Percentiles rank a stretch among this genome's conserved stretches.
phyloP scores from a whole-genome alignment of 2,797 vertebrate genomes.

The Dermochelys coriacea region DNA sequence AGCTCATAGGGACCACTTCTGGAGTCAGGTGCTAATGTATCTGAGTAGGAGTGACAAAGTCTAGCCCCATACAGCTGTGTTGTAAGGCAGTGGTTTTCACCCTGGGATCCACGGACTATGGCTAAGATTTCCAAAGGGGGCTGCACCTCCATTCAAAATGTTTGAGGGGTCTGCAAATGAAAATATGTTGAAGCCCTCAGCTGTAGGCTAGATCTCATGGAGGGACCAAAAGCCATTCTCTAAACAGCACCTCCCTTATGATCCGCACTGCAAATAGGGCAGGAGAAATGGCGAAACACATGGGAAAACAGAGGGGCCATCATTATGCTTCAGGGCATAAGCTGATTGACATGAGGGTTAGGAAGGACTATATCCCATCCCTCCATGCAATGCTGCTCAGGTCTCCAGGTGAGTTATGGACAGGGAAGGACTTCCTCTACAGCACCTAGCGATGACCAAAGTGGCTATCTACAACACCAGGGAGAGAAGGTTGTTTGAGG shows the following conservation, averaged over 20 bases:
- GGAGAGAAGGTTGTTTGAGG: too few species aligned
- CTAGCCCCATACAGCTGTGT: not conserved
- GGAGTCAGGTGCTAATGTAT: not conserved
- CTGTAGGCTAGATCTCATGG: not conserved
- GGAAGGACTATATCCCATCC: not conserved
- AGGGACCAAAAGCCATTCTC: constrained; percentile 50
- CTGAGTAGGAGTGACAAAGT: not conserved
- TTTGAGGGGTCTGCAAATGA: too few species aligned
- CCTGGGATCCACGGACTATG: too few species aligned
- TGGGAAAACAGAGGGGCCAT: constrained; percentile 51
- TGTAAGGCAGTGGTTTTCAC: not conserved
- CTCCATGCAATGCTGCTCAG: fast-evolving
- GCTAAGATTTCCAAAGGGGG: too few species aligned
- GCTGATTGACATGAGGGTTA: not conserved
- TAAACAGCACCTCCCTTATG: constrained; percentile 5
- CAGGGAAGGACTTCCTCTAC: not conserved
- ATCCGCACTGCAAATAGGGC: constrained; percentile 66
- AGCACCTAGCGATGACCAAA: not conserved
- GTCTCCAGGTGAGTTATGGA: not conserved
- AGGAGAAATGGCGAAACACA: constrained; percentile 42
- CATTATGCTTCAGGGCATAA: constrained; percentile 33
- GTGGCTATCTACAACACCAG: too few species aligned
- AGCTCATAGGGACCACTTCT: not conserved
- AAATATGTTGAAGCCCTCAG: too few species aligned
- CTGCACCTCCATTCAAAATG: too few species aligned